Evolutionary conservation across 2,797 vertebrate species (phyloP), one percentile per base, ranked within the genome.

Genomic region (Limnodromus scolopaceus): DNA sequence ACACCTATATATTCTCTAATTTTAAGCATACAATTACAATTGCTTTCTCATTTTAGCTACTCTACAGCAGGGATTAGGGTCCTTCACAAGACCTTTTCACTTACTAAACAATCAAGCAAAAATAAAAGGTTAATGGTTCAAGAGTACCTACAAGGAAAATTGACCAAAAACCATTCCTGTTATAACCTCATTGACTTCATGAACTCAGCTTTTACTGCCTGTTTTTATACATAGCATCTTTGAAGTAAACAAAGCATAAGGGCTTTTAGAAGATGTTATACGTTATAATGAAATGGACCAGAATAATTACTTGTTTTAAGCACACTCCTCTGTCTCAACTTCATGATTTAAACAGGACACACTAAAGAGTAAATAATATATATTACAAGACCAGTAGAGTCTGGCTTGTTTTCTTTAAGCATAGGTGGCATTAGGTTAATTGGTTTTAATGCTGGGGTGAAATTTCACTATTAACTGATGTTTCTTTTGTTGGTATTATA

Each of bases 91-190:
- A 89, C 27, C 24, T 58, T 89, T 80, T 77, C 25, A 64, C 71
- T 89, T 74, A 41, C n/a, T 46, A 20, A 70, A 78, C 5, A 53
- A 58, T 18, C 30, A 83, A 70, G 60, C 20, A 74, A 91, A 89
- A 89, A 87, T 13, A 66, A 65, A 81, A 92, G 45, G 51, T 83
- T 39, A 87, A 53, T 48, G 77, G 79, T 87, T 95, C 79, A 87
- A 75, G 19, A 77, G 34, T 39, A 63, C 11, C 43, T 76, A 51
- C 36, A 72, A 76, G 46, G 22, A 85, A 91, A 92, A 91, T 4
- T 9, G 28, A 76, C 13, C 16, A 41, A 69, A 81, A 76, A 13
- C 13, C 9, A 12, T 32, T 79, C 4, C 63, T 74, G 43, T 6
- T 77, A 39, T 43, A 70, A 77, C 9, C 36, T 55, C n/a, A 70